Conservation (phyloP, 2,113 vertebrate genomes). For the Scalopus aquaticus region DNA sequence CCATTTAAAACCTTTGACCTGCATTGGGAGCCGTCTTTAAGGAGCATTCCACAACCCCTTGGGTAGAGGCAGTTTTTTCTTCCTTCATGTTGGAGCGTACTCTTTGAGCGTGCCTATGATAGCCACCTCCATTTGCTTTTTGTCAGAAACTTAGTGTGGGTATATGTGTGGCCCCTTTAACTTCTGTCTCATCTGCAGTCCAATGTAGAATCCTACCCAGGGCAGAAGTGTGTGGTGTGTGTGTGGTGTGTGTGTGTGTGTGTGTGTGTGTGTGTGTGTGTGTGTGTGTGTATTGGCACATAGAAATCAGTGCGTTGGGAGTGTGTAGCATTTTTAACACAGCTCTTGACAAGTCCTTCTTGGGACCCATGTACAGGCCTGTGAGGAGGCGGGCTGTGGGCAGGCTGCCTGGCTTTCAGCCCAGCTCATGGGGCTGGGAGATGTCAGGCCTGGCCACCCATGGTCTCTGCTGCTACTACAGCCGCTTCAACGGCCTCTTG, state of each 20-base stretch:
- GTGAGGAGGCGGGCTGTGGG: not conserved
- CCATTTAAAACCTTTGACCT: not conserved
- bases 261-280: not conserved
- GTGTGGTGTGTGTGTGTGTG: not conserved
- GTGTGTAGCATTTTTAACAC: not conserved
- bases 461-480: not conserved
- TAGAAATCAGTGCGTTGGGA: not conserved
- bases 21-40: not conserved
- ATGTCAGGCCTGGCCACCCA: not conserved
- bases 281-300: not conserved
- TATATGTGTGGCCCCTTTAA: not conserved
- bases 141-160: not conserved
- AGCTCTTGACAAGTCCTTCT: not conserved
- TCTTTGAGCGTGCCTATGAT: not conserved
- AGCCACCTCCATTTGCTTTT: not conserved
- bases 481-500: constrained; percentile 27
- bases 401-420: not conserved
- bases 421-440: not conserved
- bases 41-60: not conserved
- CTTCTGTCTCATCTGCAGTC: not conserved
- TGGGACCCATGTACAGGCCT: not conserved
- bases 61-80: not conserved
- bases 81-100: not conserved
- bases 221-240: not conserved
- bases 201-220: not conserved